Conservation (phyloP, 2,113 vertebrate species). For the Spheniscus mendiculus region DNA sequence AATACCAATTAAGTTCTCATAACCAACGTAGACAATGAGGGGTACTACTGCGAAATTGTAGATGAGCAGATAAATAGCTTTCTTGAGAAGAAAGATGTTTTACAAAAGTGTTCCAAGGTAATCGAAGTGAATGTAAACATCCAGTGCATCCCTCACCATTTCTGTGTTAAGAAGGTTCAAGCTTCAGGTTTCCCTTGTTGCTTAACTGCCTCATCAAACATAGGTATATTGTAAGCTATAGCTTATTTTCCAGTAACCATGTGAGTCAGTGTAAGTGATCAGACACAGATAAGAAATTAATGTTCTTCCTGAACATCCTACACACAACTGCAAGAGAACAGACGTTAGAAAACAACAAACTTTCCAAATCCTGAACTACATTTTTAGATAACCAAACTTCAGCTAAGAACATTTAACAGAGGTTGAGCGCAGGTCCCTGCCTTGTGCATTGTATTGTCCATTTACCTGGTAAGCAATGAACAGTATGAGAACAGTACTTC, state of each 20-base stretch:
- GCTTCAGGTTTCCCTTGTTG: not conserved
- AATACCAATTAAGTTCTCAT: slow-evolving; percentile 15
- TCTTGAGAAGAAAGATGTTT: not conserved
- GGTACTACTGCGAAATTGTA: not conserved
- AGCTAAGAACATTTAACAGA: not conserved
- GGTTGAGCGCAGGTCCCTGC: not conserved
- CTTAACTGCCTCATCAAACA: not conserved
- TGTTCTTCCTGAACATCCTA: not conserved
- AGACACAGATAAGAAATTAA: not conserved
- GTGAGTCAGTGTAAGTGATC: slow-evolving; percentile 20
- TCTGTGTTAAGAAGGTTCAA: not conserved
- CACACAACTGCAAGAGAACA: not conserved
- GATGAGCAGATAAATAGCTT: not conserved
- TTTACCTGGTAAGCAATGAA: not conserved
- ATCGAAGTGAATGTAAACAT: not conserved
- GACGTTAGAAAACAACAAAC: not conserved
- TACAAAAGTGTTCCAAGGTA: not conserved
- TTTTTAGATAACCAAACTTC: not conserved
- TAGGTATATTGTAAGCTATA: not conserved
- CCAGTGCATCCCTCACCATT: not conserved
- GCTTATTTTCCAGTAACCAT: slow-evolving; percentile 15
- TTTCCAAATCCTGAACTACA: not conserved
- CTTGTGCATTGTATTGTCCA: not conserved
- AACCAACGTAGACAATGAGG: not conserved
- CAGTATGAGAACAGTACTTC: not conserved